Conservation (phyloP, 2,888 invertebrate genomes). For the Drosophila tripunctata region DNA sequence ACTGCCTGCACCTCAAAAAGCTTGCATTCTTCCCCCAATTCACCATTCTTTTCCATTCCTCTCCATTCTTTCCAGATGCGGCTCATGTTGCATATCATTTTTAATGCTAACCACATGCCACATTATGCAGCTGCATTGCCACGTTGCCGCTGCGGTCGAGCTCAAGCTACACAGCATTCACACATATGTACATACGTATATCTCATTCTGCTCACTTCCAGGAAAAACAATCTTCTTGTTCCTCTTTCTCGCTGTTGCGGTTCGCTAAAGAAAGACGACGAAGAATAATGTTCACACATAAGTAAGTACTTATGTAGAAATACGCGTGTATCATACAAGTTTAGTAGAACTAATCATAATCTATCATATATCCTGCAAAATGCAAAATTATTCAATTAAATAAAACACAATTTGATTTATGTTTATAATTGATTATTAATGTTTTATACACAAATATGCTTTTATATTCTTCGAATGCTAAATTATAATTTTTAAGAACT, state of each 20-base stretch:
- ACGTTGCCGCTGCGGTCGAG: slow-evolving; percentile 67
- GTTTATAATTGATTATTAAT: too few relatives aligned
- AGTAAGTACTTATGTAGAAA: slow-evolving; percentile 66
- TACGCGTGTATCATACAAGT: slow-evolving; percentile 4
- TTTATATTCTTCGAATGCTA: too few relatives aligned
- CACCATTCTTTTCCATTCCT: slow-evolving; percentile 1
- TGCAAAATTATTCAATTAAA: background rate
- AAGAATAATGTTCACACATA: slow-evolving; percentile 77
- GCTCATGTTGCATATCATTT: slow-evolving; percentile 78
- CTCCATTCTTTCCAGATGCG: slow-evolving; percentile 47
- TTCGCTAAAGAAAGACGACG: slow-evolving; percentile 65
- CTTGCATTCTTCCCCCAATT: slow-evolving; percentile 1
- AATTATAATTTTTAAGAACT: too few relatives aligned
- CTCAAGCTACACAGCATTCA: slow-evolving; percentile 29
- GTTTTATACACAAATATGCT: too few relatives aligned
- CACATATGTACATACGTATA: background rate
- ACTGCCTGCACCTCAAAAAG: slow-evolving; percentile 60
- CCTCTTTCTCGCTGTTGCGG: slow-evolving; percentile 48
- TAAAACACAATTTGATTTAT: background rate
- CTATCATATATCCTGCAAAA: slow-evolving; percentile 27
- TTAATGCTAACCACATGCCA: slow-evolving; percentile 81
- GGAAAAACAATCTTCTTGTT: slow-evolving; percentile 19
- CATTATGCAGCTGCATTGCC: slow-evolving; percentile 78
- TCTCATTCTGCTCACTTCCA: slow-evolving; percentile 13
- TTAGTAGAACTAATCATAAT: background rate